Base-by-base conservation (phyloP, 37 sponge, comb jelly and placozoan species). In the Geodia barretti region DNA sequence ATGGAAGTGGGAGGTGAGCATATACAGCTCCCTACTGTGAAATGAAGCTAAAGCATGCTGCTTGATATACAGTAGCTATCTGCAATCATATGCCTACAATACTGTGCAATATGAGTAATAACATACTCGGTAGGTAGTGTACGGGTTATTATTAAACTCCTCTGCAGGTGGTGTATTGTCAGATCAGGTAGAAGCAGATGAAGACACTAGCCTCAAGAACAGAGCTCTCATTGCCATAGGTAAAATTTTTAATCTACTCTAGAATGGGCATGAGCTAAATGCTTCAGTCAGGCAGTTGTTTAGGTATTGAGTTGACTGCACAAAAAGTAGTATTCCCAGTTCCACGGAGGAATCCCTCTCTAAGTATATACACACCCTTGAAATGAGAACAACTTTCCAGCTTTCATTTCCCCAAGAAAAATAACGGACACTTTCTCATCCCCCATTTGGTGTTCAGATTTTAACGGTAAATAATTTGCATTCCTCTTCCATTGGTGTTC, bases 161-260 rank as follows among this genome's bases (percentile, higher is more conserved):
- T 32, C 24, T 4, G 42, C 37, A 72, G 88, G 88, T 20, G 82
- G 83, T 63, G 81, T 88, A 9, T 41, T 88, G 2, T 60, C 75
- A 0, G 88, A 88, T 41, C 83, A 88, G 60, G 82, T 73, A 35
- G 77, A 81, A 60, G 88, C 83, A 62, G 88, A 88, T 62, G 35
- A 63, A 14, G 78, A 82, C 54, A 36, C 76, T 0, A 81, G 40
- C 35, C 0, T 88, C 26, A 76, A 77, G 62, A 47, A 88, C 29
- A 68, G 88, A 62, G 70, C 62, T 70, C 72, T 72, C 36, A 41
- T 88, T 7, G 88, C 77, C 34, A 77, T 88, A 5, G 88, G 88
- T 81, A 60, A 61, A 79, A 36, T 23, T 68, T 47, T 14, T 17
- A 14, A n/a, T n/a, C n/a, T n/a, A n/a, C n/a, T n/a, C n/a, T n/a